phyloP scores from a whole-genome alignment of 2,113 vertebrate species.

The Macrotis lagotis region DNA sequence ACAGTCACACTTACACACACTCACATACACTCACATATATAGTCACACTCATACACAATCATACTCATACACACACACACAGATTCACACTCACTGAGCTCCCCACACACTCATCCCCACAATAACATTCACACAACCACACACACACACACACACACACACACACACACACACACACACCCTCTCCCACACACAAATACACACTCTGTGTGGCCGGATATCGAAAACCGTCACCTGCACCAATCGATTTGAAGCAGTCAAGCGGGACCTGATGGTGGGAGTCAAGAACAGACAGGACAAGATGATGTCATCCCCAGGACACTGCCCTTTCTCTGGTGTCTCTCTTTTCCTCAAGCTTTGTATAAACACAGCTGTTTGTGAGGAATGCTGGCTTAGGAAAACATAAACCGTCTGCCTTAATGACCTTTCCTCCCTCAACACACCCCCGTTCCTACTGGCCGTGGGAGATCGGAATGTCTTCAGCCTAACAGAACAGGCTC shows the following conservation, averaged over 20 bases:
- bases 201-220: not conserved
- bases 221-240: not conserved
- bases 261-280: slow-evolving; percentile 2
- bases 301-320: slow-evolving; percentile 66
- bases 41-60: no score
- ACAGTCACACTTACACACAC: no score
- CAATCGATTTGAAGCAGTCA: not conserved
- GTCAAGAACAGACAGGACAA: slow-evolving; percentile 58
- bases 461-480: slow-evolving; percentile 77
- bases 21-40: not conserved
- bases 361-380: slow-evolving; percentile 83
- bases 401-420: slow-evolving; percentile 71
- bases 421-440: slow-evolving; percentile 65
- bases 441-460: slow-evolving; percentile 57
- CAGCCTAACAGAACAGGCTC: not conserved
- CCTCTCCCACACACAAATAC: not conserved
- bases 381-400: slow-evolving; percentile 80
- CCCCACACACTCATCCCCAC: no score
- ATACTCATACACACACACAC: no score
- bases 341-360: slow-evolving; percentile 68
- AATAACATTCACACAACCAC: no score
- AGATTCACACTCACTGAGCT: not conserved
- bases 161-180: no score
- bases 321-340: slow-evolving; percentile 58
- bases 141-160: no score